Percentiles rank a stretch among this genome's conserved stretches.
Conservation (phyloP, 37 sponge, comb jelly and placozoan genomes). For the Spongilla lacustris region DNA sequence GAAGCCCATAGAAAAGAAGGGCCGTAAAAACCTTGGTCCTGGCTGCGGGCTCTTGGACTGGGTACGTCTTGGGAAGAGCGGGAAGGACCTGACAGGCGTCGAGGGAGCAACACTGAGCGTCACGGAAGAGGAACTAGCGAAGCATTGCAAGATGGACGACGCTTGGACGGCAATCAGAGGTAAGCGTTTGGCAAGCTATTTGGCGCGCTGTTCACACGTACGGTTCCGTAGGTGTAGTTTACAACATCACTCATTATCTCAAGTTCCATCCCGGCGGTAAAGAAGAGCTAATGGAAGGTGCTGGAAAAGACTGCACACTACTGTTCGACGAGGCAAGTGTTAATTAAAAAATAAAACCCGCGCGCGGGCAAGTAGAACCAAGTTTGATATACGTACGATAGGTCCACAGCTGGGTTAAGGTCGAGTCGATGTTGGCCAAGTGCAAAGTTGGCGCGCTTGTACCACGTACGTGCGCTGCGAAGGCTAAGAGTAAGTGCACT, state of each 20-base stretch:
- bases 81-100: constrained; percentile 53
- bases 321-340: constrained; percentile 82
- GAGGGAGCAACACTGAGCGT: constrained; percentile 40
- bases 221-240: constrained; percentile 89
- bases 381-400: not conserved
- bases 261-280: constrained; percentile 94
- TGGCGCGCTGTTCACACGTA: no score
- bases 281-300: constrained; percentile 88
- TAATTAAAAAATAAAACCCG: not conserved
- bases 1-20: no score
- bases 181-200: constrained; percentile 9
- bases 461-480: not conserved
- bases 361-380: not conserved
- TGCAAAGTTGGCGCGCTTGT: constrained; percentile 61
- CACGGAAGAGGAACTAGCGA: constrained; percentile 76
- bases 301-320: constrained; percentile 91
- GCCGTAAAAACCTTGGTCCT: constrained; percentile 50
- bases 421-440: constrained; percentile 50
- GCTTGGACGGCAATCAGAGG: constrained; percentile 94
- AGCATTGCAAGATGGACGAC: constrained; percentile 78
- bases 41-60: constrained; percentile 93
- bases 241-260: constrained; percentile 91
- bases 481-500: constrained; percentile 6
- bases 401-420: constrained; percentile 76
- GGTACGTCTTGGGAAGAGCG: constrained; percentile 72